Conservation (phyloP, 2,113 vertebrate species). For the Willisornis vidua region DNA sequence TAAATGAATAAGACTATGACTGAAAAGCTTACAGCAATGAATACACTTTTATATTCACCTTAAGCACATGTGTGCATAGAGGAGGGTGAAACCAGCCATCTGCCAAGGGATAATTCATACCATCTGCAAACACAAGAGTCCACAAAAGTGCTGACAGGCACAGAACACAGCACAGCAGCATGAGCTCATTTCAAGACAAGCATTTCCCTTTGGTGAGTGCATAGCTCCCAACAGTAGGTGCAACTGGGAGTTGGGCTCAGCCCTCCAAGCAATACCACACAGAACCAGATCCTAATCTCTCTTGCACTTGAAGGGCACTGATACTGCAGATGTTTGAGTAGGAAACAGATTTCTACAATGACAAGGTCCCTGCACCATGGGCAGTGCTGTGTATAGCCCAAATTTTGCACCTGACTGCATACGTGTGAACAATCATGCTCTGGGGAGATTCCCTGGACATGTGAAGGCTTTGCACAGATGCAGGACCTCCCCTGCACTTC, state of each 20-base stretch:
- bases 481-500: background rate
- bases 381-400: background rate
- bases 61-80: background rate
- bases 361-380: background rate
- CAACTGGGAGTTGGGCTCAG: constrained; percentile 1
- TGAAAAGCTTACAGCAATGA: background rate
- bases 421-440: background rate
- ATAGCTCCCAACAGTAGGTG: background rate
- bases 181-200: constrained; percentile 43
- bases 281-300: constrained; percentile 49
- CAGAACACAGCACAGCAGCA: background rate
- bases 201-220: constrained; percentile 21
- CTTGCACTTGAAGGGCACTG: background rate
- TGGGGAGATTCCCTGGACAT: background rate
- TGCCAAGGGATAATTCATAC: constrained; percentile 47
- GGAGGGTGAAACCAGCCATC: background rate
- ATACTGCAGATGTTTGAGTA: background rate
- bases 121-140: background rate
- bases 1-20: background rate
- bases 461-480: background rate
- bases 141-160: constrained; percentile 33
- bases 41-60: background rate
- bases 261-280: constrained; percentile 37
- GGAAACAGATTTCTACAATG: background rate
- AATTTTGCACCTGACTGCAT: background rate